A percentile compares a stretch with the other conserved stretches of the same genome.
Evolutionary conservation across 2,888 invertebrate species (phyloP).

Genomic region (Lathronympha strigana): DNA sequence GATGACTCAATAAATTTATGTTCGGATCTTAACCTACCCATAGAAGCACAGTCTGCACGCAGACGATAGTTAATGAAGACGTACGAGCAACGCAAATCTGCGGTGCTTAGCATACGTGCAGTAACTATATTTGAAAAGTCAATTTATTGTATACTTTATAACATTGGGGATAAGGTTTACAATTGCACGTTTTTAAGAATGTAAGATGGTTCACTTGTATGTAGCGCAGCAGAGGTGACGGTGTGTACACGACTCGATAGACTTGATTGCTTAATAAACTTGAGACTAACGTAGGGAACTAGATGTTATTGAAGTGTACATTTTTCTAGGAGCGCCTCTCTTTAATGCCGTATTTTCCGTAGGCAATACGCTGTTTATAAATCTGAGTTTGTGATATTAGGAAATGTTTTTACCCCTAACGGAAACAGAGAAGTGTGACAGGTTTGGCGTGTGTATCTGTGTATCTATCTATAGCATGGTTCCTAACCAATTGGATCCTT

Average conservation of each 20-base stretch:
- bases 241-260: conserved; percentile 12
- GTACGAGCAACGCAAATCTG: conserved; percentile 14
- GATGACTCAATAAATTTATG: not conserved
- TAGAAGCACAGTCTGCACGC: conserved; percentile 1
- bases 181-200: not conserved
- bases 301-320: conserved; percentile 3
- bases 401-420: too few species aligned
- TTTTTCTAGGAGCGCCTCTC: not conserved
- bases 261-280: conserved; percentile 28
- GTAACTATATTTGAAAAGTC: not conserved
- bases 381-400: too few species aligned
- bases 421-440: too few species aligned
- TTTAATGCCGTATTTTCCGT: not conserved
- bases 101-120: not conserved
- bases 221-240: not conserved
- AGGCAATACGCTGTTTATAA: too few species aligned
- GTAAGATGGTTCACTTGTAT: not conserved
- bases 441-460: too few species aligned
- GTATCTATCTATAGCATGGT: too few species aligned
- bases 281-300: not conserved
- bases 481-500: too few species aligned
- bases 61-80: conserved; percentile 22
- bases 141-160: not conserved
- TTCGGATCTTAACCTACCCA: not conserved
- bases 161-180: not conserved